phyloP scores from a whole-genome alignment of 1,140 invertebrate genomes.

The Drosophila funebris region DNA sequence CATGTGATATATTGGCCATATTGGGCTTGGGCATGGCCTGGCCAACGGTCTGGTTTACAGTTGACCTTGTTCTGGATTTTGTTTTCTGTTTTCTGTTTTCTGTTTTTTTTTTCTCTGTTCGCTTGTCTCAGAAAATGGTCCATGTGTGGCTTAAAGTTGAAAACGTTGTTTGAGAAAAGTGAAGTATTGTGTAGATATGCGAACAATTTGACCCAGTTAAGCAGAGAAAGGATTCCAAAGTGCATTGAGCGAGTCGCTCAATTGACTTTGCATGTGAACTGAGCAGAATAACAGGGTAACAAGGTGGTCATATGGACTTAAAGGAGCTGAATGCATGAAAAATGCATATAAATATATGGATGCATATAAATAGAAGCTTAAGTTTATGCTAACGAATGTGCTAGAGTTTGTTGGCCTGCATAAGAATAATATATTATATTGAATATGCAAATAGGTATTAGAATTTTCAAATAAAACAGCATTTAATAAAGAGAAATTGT shows the following conservation, averaged over 20 bases:
- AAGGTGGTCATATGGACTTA: background rate
- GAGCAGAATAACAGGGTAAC: background rate
- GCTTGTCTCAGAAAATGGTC: conserved; percentile 38
- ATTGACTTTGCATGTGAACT: conserved; percentile 8
- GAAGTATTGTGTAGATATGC: conserved; percentile 43
- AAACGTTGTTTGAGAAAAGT: conserved; percentile 42
- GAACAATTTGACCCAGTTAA: conserved; percentile 53
- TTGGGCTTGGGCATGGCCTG: conserved; percentile 18
- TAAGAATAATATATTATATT: too few relatives aligned
- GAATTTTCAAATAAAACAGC: too few relatives aligned
- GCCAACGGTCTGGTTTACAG: conserved; percentile 16
- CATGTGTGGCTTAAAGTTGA: conserved; percentile 61
- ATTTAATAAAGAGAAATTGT: too few relatives aligned
- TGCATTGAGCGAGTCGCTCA: background rate
- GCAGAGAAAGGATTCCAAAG: conserved; percentile 12
- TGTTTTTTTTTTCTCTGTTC: conserved; percentile 14
- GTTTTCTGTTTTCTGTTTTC: conserved; percentile 43
- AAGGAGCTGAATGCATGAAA: background rate
- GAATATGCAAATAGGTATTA: too few relatives aligned
- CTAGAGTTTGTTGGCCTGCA: background rate
- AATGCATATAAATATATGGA: background rate
- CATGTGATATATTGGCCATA: conserved; percentile 73
- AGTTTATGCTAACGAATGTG: background rate
- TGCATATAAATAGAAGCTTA: background rate
- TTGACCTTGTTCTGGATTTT: conserved; percentile 67